Conservation (phyloP, 2,113 vertebrate genomes). For the Panthera leo region DNA sequence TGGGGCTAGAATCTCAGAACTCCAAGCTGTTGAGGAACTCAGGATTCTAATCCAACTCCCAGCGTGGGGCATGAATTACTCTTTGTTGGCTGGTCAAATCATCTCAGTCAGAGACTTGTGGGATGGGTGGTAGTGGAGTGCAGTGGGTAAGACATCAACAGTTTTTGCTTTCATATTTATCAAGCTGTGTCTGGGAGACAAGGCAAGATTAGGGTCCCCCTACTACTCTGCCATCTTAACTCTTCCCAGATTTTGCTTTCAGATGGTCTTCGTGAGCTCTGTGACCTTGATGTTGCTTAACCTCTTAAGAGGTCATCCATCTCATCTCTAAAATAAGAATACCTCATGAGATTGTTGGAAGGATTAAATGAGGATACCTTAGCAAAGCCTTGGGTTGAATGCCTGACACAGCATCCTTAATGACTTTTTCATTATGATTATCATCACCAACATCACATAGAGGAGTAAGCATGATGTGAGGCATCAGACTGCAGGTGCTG, state of each 20-base stretch:
- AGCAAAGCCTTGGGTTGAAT: not conserved
- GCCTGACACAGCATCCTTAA: not conserved
- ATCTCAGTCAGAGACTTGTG: not conserved
- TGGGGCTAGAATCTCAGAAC: not conserved
- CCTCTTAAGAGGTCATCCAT: not conserved
- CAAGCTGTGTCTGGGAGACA: not conserved
- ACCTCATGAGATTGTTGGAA: not conserved
- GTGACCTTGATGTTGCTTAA: not conserved
- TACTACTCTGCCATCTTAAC: not conserved
- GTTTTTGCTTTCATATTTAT: not conserved
- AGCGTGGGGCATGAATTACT: not conserved
- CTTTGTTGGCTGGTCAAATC: not conserved
- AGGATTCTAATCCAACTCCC: not conserved
- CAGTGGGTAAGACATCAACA: not conserved
- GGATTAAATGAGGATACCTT: not conserved
- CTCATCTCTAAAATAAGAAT: not conserved
- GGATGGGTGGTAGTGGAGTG: not conserved
- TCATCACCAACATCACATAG: not conserved
- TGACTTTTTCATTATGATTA: not conserved
- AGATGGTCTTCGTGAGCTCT: not conserved
- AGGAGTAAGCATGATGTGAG: not conserved
- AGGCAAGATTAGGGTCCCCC: not conserved
- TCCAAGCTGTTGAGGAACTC: not conserved
- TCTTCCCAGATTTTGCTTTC: not conserved
- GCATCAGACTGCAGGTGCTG: not conserved